phyloP scores from a whole-genome alignment of 2,113 vertebrate species.

The Salvelinus namaycush region DNA sequence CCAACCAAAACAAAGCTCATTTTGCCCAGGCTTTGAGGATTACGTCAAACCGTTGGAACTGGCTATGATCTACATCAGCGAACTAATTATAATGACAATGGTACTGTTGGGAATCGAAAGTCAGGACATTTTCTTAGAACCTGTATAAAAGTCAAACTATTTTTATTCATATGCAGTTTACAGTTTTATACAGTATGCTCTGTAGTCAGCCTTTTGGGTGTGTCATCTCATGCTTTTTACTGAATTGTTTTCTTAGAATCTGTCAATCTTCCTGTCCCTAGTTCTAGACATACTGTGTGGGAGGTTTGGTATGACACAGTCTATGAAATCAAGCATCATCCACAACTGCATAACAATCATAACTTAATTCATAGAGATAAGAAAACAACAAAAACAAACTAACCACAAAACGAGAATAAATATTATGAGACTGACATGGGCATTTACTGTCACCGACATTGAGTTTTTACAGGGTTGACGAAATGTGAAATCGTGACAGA shows the following conservation, averaged over 20 bases:
- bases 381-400: background rate
- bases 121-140: conserved; percentile 39
- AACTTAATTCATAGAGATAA: background rate
- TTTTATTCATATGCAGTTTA: too few relatives aligned
- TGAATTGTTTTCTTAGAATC: background rate
- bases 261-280: conserved; percentile 14
- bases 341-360: background rate
- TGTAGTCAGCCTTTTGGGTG: too few relatives aligned
- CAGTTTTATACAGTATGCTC: too few relatives aligned
- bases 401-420: conserved; percentile 23
- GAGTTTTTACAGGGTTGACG: conserved; percentile 45
- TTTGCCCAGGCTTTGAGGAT: background rate
- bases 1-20: background rate
- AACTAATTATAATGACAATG: background rate
- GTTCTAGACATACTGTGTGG: background rate
- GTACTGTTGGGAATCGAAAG: conserved; percentile 37
- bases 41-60: background rate
- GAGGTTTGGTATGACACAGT: background rate
- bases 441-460: conserved; percentile 43
- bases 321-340: background rate
- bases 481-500: conserved; percentile 65
- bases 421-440: conserved; percentile 61
- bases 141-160: too few relatives aligned
- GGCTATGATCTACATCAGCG: background rate
- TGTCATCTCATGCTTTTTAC: too few relatives aligned